phyloP scores from a whole-genome alignment of 2,113 vertebrate species.

The Psammodynastes pulverulentus region DNA sequence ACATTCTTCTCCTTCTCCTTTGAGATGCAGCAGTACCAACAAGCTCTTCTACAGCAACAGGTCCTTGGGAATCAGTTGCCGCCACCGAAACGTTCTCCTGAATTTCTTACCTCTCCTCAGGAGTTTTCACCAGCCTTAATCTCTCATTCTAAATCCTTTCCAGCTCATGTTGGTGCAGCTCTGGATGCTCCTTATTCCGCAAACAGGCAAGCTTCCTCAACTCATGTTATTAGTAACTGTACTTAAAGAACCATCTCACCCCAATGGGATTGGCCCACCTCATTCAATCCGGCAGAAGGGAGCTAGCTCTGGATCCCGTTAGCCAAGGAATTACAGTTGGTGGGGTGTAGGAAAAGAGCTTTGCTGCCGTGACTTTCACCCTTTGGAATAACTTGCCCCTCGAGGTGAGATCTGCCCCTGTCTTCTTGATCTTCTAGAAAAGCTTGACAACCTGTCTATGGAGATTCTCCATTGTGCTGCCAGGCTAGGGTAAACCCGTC shows the following conservation, averaged over 20 bases:
- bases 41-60: slow-evolving; percentile 85
- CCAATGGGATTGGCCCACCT: neutral
- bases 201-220: slow-evolving; percentile 66
- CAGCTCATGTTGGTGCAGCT: slow-evolving; percentile 62
- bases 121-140: slow-evolving; percentile 81
- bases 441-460: neutral
- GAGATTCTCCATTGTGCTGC: too few species aligned
- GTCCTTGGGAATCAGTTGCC: slow-evolving; percentile 65
- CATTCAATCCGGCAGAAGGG: neutral
- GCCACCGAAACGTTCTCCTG: slow-evolving; percentile 64
- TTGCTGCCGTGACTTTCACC: neutral
- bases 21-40: slow-evolving; percentile 92
- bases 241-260: neutral
- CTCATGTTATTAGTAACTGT: neutral
- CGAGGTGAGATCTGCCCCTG: too few species aligned
- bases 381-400: neutral
- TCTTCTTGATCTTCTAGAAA: neutral
- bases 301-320: neutral
- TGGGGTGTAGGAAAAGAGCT: neutral
- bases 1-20: slow-evolving; percentile 28
- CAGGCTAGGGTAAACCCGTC: too few species aligned
- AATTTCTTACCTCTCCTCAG: slow-evolving; percentile 82
- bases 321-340: neutral
- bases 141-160: slow-evolving; percentile 73
- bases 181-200: slow-evolving; percentile 71